Percentiles rank a stretch among this genome's conserved stretches.
These are phyloP conservation scores for Lindbergichthys nudifrons DNA, from an alignment of 2,797 vertebrate species.

Conservation along the genomic window DNA sequence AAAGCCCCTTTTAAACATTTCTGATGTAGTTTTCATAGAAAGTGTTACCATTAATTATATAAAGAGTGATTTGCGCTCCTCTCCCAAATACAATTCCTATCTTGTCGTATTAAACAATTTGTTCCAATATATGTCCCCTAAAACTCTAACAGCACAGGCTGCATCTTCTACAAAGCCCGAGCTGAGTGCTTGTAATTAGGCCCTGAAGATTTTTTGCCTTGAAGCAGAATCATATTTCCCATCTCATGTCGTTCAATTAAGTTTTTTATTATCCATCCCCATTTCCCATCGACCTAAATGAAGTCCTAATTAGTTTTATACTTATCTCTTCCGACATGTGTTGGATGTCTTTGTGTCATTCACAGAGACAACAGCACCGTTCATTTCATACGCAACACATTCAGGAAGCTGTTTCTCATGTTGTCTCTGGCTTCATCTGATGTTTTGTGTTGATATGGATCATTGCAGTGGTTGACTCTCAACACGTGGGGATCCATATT, in stretches of 20 bases:
- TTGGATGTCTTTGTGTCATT: slow-evolving; percentile 25
- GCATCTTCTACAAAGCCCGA: slow-evolving; percentile 5
- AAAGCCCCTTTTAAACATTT: no score
- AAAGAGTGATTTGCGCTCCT: neutral
- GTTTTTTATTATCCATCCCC: slow-evolving; percentile 41
- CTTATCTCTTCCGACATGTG: slow-evolving; percentile 28
- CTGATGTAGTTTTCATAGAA: no score
- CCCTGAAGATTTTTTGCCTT: slow-evolving; percentile 35
- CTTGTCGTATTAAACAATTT: slow-evolving; percentile 18
- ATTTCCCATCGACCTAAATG: slow-evolving; percentile 42
- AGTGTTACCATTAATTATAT: neutral
- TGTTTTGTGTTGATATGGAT: slow-evolving; percentile 17
- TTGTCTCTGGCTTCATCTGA: neutral
- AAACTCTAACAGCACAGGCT: slow-evolving; percentile 16
- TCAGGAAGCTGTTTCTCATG: neutral
- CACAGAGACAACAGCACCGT: slow-evolving; percentile 1
- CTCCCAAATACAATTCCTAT: neutral
- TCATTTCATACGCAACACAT: neutral
- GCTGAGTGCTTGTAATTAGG: slow-evolving; percentile 40
- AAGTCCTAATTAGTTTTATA: slow-evolving; percentile 28
- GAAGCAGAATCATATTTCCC: slow-evolving; percentile 35
- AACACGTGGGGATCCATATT: slow-evolving; percentile 15
- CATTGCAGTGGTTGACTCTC: slow-evolving; percentile 2
- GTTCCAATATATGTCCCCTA: neutral
- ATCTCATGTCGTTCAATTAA: slow-evolving; percentile 34